These are phyloP conservation scores for Gymnarchus niloticus DNA, from an alignment of 2,113 vertebrate species.

Conservation along the genomic window DNA sequence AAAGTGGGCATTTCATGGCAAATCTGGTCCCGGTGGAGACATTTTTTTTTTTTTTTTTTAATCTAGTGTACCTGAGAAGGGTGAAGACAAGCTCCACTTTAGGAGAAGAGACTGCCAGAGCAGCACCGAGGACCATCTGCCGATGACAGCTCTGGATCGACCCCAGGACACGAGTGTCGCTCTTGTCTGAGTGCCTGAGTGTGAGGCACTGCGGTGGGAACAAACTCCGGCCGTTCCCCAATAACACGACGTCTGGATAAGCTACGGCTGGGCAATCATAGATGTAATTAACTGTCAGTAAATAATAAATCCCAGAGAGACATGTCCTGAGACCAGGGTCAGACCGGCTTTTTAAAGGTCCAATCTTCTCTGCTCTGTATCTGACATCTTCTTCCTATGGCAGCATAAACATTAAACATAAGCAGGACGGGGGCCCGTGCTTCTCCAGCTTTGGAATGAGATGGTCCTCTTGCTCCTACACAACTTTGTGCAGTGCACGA, in stretches of 20 bases:
- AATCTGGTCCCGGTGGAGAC: not conserved
- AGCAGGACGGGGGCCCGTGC: not conserved
- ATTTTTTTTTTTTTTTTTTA: not conserved
- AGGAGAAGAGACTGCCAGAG: not conserved
- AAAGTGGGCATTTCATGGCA: conserved; percentile 7
- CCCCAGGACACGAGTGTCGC: not conserved
- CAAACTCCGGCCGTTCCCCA: conserved; percentile 54
- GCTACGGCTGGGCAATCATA: conserved; percentile 57
- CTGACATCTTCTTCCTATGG: not conserved
- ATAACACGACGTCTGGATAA: conserved; percentile 55
- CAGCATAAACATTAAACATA: not conserved
- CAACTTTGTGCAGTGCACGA: not conserved
- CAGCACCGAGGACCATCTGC: not conserved
- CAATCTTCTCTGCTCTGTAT: not conserved
- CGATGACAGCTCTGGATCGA: not conserved
- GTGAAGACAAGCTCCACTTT: not conserved
- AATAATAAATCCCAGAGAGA: conserved; percentile 41
- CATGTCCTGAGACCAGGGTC: not conserved
- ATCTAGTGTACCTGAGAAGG: not conserved
- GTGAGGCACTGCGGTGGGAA: conserved; percentile 35
- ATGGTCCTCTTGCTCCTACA: not conserved
- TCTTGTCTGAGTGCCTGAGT: conserved; percentile 1
- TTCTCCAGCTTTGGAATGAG: not conserved
- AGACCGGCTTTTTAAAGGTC: not conserved
- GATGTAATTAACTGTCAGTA: conserved; percentile 49